Conservation (phyloP, 2,113 vertebrate genomes). For the Agelaius phoeniceus region DNA sequence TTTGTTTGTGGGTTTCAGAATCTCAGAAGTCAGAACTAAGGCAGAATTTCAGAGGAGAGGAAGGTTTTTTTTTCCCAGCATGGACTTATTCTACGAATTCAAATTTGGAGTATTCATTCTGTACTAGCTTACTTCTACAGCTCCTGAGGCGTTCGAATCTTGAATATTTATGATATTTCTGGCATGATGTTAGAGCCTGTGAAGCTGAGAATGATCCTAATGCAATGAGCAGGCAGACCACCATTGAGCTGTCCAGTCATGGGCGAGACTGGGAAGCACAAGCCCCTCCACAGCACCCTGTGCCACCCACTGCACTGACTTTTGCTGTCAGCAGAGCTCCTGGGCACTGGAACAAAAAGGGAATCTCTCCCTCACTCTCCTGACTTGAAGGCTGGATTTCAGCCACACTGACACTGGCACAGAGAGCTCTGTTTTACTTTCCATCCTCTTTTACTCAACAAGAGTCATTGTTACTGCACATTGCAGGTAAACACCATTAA, state of each 20-base stretch:
- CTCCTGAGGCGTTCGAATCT: neutral
- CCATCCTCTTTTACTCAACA: neutral
- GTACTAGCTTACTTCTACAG: neutral
- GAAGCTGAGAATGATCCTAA: neutral
- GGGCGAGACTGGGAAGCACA: too few relatives aligned
- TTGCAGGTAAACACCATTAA: neutral
- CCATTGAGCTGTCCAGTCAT: accelerated
- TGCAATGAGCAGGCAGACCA: neutral
- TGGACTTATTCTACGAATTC: neutral
- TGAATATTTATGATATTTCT: neutral
- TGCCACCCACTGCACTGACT: accelerated
- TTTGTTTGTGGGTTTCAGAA: neutral
- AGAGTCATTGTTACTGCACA: neutral
- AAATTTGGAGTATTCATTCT: neutral
- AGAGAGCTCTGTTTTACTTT: neutral
- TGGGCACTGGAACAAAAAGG: neutral
- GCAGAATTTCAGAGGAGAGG: neutral
- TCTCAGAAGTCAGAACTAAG: neutral
- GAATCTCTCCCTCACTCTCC: neutral
- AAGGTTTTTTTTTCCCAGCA: neutral
- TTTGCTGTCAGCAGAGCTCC: neutral
- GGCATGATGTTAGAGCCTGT: neutral
- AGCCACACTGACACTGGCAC: neutral
- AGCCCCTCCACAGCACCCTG: neutral
- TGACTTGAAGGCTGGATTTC: neutral